Conservation (phyloP, 2,113 vertebrate species). For the Cettia cetti region DNA sequence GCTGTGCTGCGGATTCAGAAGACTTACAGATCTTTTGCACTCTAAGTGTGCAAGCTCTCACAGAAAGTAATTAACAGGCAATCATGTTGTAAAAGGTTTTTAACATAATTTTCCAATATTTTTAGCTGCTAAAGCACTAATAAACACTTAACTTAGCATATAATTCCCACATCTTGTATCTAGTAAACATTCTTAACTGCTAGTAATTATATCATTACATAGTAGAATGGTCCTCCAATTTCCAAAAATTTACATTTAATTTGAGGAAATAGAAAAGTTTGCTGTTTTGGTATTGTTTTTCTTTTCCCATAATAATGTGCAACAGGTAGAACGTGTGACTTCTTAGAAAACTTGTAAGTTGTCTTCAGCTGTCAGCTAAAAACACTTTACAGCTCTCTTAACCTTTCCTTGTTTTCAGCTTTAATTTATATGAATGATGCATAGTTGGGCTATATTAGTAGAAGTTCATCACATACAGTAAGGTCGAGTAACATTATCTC, state of each 20-base stretch:
- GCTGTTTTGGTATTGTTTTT: neutral
- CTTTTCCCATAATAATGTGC: neutral
- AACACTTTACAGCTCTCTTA: neutral
- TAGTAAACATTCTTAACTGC: neutral
- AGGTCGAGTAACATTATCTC: neutral
- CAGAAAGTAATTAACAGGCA: neutral
- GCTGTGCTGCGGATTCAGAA: neutral
- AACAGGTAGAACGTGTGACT: neutral
- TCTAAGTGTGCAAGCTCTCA: neutral
- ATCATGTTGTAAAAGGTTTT: neutral
- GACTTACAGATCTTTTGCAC: neutral
- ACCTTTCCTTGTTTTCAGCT: neutral
- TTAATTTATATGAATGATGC: neutral
- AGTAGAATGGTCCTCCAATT: neutral
- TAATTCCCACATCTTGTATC: neutral
- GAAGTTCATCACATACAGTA: neutral
- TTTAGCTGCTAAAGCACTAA: neutral
- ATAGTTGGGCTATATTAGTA: neutral
- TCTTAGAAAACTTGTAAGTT: neutral
- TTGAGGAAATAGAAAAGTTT: neutral
- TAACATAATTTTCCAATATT: neutral
- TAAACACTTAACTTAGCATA: neutral
- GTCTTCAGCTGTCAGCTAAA: neutral
- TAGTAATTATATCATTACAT: neutral
- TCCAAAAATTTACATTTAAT: neutral